A percentile compares a stretch with the other conserved stretches of the same genome.
phyloP scores from a whole-genome alignment of 2,797 vertebrate species.

The Phrynocephalus guinanensis region DNA sequence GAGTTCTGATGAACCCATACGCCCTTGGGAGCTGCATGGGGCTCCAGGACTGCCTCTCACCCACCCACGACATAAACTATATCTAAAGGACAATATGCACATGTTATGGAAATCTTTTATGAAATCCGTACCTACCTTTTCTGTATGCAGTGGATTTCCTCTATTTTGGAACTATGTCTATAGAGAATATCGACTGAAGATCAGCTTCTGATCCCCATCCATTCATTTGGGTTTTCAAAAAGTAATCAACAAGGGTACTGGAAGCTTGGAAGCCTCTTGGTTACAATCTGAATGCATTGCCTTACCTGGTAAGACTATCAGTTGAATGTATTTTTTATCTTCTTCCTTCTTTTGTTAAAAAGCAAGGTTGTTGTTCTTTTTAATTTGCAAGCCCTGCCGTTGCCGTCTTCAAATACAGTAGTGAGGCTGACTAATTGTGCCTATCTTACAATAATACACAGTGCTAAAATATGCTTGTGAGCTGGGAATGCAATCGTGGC shows the following conservation, averaged over 20 bases:
- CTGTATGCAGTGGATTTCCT: too few relatives aligned
- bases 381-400: not conserved
- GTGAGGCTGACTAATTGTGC: not conserved
- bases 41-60: too few relatives aligned
- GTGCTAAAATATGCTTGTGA: slow-evolving; percentile 42
- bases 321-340: not conserved
- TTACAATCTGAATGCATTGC: not conserved
- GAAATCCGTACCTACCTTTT: too few relatives aligned
- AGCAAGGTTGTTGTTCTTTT: not conserved
- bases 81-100: not conserved
- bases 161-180: not conserved
- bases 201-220: not conserved
- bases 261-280: not conserved
- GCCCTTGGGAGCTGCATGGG: not conserved
- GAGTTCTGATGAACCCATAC: too few relatives aligned
- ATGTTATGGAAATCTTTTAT: not conserved
- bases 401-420: fast-evolving
- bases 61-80: not conserved
- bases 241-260: not conserved
- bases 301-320: not conserved
- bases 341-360: not conserved
- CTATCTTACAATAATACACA: not conserved
- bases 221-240: not conserved
- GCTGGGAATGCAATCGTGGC: slow-evolving; percentile 16
- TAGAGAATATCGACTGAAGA: slow-evolving; percentile 3